These are phyloP conservation scores for Rhea pennata DNA, from an alignment of 2,113 vertebrate genomes.

Conservation along the genomic window DNA sequence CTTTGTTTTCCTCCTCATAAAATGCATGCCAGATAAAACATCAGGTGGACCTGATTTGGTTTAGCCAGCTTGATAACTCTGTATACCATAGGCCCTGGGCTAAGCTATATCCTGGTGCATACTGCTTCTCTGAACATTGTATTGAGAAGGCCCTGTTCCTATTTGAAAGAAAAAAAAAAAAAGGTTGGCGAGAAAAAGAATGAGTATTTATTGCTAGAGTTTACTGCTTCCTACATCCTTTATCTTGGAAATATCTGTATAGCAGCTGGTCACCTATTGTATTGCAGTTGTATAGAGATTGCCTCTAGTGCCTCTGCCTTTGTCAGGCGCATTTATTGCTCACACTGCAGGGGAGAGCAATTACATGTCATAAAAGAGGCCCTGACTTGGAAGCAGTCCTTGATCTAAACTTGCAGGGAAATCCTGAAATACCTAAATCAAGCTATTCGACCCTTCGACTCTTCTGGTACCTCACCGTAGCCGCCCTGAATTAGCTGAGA, in stretches of 20 bases:
- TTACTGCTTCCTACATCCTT: not conserved
- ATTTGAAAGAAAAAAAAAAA: not conserved
- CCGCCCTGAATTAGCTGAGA: not conserved
- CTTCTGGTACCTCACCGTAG: not conserved
- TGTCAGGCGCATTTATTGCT: not conserved
- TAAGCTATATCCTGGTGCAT: not conserved
- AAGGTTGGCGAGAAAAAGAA: not conserved
- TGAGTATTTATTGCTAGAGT: not conserved
- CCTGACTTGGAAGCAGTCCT: not conserved
- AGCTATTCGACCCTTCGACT: not conserved
- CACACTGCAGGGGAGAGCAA: not conserved
- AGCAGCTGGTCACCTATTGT: not conserved
- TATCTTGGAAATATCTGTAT: not conserved
- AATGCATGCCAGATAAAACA: not conserved
- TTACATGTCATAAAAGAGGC: not conserved
- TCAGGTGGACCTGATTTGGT: not conserved
- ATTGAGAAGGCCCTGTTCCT: not conserved
- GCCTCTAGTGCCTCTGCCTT: not conserved
- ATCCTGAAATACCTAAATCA: not conserved
- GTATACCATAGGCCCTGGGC: not conserved
- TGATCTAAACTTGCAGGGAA: not conserved
- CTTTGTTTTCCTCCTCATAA: not conserved
- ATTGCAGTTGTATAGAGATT: not conserved
- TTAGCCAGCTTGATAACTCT: not conserved
- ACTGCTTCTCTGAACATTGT: not conserved